A percentile compares a stretch with the other conserved stretches of the same genome.
phyloP scores from a whole-genome alignment of 2,113 vertebrate genomes.

The human (Homo sapiens) region DNA sequence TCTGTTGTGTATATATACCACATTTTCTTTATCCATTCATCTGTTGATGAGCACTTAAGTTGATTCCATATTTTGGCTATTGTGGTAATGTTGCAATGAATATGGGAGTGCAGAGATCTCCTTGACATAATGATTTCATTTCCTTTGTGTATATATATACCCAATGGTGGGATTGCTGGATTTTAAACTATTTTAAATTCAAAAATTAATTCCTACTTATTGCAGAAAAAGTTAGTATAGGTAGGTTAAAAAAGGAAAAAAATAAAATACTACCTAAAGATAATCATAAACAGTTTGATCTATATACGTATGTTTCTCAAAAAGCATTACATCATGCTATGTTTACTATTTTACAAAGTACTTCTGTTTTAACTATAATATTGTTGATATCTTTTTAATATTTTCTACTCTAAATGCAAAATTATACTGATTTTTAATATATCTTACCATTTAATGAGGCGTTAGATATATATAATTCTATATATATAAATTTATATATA shows the following conservation, averaged over 20 bases:
- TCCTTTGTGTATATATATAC: background rate
- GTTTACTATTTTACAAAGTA: background rate
- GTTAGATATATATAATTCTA: background rate
- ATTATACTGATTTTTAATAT: background rate
- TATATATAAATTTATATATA: too few species aligned
- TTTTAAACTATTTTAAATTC: background rate
- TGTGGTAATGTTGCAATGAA: background rate
- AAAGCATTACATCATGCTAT: background rate
- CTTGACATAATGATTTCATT: background rate
- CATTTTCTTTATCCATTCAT: background rate
- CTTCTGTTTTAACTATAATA: slow-evolving; percentile 5
- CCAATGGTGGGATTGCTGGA: background rate
- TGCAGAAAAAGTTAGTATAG: background rate
- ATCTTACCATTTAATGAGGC: background rate
- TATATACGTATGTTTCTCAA: background rate
- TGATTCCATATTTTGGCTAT: background rate
- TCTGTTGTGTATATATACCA: background rate
- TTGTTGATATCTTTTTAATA: background rate
- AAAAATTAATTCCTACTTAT: background rate
- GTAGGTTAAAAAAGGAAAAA: background rate
- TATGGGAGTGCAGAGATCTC: background rate
- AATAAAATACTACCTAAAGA: background rate
- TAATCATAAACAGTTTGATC: background rate
- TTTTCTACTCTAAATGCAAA: background rate
- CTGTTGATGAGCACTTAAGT: background rate